These are phyloP conservation scores for Drosophila meridionalis DNA, from an alignment of 2,888 invertebrate species.

Conservation along the genomic window DNA sequence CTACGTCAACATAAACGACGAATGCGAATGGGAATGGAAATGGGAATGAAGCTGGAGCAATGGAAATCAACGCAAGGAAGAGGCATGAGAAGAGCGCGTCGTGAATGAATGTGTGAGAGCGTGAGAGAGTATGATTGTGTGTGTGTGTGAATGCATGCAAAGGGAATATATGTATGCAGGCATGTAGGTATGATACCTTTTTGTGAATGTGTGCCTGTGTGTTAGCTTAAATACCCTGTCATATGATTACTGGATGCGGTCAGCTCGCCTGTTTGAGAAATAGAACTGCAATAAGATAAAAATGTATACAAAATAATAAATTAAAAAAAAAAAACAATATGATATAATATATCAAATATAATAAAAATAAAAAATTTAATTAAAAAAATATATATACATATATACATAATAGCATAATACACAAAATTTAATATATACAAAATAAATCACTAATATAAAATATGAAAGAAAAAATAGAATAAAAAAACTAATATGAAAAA, in stretches of 20 bases:
- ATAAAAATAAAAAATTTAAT: neutral
- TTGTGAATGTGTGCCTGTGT: neutral
- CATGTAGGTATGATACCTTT: slow-evolving; percentile 11
- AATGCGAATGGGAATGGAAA: slow-evolving; percentile 30
- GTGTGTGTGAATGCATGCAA: neutral
- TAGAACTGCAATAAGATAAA: neutral
- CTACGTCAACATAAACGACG: slow-evolving; percentile 71
- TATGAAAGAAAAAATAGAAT: no score
- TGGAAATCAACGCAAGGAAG: slow-evolving; percentile 18
- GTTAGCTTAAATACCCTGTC: slow-evolving; percentile 15
- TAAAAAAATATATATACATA: no score
- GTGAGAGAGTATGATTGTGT: neutral
- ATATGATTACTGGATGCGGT: neutral
- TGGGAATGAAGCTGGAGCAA: slow-evolving; percentile 22
- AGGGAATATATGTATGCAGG: neutral
- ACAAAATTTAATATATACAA: no score
- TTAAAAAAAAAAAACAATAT: neutral
- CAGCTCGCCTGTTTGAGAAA: no score
- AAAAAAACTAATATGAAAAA: no score
- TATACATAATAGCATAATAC: no score
- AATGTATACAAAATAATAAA: neutral
- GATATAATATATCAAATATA: neutral
- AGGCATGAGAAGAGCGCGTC: neutral
- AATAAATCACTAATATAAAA: no score
- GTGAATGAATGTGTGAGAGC: neutral